Base-by-base conservation (phyloP, 2,888 invertebrate species). In the Mythimna impura region DNA sequence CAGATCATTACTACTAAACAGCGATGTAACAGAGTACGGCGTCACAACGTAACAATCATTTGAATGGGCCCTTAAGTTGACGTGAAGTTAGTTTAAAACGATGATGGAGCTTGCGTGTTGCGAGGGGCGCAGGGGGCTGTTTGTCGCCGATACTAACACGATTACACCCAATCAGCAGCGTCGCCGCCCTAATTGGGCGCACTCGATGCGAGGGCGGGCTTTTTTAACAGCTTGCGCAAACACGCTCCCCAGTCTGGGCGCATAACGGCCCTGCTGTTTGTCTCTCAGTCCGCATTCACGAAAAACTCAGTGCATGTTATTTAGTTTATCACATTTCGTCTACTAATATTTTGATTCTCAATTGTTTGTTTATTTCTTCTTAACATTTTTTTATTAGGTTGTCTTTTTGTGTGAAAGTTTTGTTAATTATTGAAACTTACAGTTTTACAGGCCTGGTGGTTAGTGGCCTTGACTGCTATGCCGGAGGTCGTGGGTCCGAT, bases 81-180 rank as follows among this genome's bases (percentile, higher is more conserved):
- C 62, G 58, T 58, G 55, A 70, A 73, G 52, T 66, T 66, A 69
- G 63, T 80, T 80, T 68, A 36, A 80, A 82, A 80, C 82, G 71
- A 82, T 80, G 8, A 65, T 17, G 50, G 65, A 62, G 73, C 20
- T 73, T 67, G 80, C 76, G 82, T 86, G 86, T 83, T 81, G 86
- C 78, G 81, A 74, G 72, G 81, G 72, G 84, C 40, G 55, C 2
- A 22, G 22, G 55, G 81, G 84, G 82, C 74, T 94, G 93, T 94
- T 93, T 94, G 94, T 89, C 90, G 92, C 94, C 94, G 93, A 94
- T 94, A 92, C 95, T 96, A 96, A 96, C 95, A 67, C 93, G 96
- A 96, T 96, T 96, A 96, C 93, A 91, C 87, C 96, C 96, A 96
- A 96, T 96, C 96, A 96, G 95, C 93, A 91, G 89, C 92, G 94